These are phyloP conservation scores for Danio choprae DNA, from an alignment of 2,797 vertebrate species.

Conservation along the genomic window DNA sequence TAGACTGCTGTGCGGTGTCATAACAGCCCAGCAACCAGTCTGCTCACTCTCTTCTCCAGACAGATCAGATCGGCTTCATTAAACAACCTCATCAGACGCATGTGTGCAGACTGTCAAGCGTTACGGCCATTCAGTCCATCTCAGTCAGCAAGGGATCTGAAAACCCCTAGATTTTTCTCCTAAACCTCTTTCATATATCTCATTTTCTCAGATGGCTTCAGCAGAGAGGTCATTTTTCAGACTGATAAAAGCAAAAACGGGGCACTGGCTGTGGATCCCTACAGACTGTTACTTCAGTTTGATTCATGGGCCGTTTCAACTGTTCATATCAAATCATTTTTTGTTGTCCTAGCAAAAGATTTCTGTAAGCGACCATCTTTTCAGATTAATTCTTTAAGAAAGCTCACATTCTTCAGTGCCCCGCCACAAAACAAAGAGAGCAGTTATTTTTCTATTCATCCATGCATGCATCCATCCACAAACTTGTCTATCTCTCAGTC, in stretches of 20 bases:
- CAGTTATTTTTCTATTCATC: not conserved
- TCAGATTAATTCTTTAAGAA: no score
- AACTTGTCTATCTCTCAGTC: not conserved
- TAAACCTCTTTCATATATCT: not conserved
- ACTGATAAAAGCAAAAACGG: conserved; percentile 1
- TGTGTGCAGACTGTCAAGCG: not conserved
- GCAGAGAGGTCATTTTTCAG: not conserved
- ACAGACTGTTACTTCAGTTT: not conserved
- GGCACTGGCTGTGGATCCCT: not conserved
- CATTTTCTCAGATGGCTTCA: conserved; percentile 2
- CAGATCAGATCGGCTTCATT: conserved; percentile 29
- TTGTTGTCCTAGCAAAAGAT: not conserved
- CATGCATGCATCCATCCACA: not conserved
- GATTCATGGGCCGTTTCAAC: not conserved
- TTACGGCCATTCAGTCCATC: not conserved
- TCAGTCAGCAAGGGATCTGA: not conserved
- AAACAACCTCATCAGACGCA: conserved; percentile 24
- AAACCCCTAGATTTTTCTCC: not conserved
- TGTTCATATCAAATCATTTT: not conserved
- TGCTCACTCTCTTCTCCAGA: conserved; percentile 6
- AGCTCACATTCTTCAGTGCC: no score
- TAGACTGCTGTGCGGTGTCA: conserved; percentile 21
- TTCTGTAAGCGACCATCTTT: no score
- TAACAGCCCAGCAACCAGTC: not conserved
- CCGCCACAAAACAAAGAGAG: not conserved